Base-by-base conservation (phyloP, 2,888 invertebrate species). In the Orthosia cruda region DNA sequence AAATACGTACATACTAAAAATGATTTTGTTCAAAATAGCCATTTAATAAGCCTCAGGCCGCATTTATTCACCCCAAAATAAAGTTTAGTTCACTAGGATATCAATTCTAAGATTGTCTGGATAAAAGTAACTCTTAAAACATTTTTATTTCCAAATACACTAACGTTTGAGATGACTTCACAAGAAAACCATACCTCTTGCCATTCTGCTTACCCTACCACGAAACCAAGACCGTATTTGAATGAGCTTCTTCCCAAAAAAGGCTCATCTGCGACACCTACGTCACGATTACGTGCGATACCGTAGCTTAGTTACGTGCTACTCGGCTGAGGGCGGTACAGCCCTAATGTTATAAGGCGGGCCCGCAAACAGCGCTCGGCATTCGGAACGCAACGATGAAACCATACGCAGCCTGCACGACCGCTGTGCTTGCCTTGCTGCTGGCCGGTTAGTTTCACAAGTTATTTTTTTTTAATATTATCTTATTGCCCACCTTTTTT, bases 301-400 rank as follows among this genome's bases (percentile, higher is more conserved):
- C 26, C 69, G 66, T 71, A 77, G 71, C 79, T 76, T 74, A 78
- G 84, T 86, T 88, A 89, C 90, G 86, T 84, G 70, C 87, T 87
- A 88, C 81, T 69, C 52, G 77, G 80, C 58, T 80, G 77, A 90
- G 92, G 93, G 92, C 91, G 93, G 91, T 83, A 84, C 90, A 85
- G 87, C 90, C 92, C 88, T 88, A 87, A 85, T 87, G 89, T 90
- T 95, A 94, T 91, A 95, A 95, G 93, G 93, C 92, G 90, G 89
- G 89, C 85, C 83, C 90, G 82, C 85, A 80, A 79, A 73, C 80
- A 70, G 63, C 78, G 83, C 89, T 83, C 95, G 94, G 91, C 95
- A 96, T 91, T 94, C 91, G 71, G 78, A 89, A 84, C 88, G 88
- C 91, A 91, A 93, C 91, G 84, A 95, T 95, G 96, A 91, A 88